Base-by-base conservation (phyloP, 2,888 invertebrate genomes). In the Latrodectus hesperus region DNA sequence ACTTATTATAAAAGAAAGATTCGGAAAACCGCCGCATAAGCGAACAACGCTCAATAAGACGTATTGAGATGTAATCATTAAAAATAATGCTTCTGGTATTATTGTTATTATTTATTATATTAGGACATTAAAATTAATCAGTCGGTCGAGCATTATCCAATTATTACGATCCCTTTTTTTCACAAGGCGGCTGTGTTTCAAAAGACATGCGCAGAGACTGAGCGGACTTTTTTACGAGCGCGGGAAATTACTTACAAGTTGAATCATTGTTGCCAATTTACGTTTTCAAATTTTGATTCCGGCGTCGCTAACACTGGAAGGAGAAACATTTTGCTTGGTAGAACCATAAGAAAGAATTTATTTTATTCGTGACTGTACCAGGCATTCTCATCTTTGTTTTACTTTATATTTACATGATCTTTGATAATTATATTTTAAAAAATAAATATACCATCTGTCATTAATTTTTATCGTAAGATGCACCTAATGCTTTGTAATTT, bases 161-260 rank as follows among this genome's bases (percentile, higher is more conserved):
- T 71, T 71, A 79, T 79, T 79, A 79, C 71, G 79, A 79, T 79
- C 71, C 71, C 79, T 79, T 79, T 79, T 79, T 79, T 60, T 71
- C 65, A 49, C 38, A 38, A 38, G 38, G 78, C 52, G n/a, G 26
- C 53, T 78, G 52, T 53, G 38, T 38, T 38, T 38, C 6, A 6
- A 38, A 38, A 38, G 38, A 38, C 38, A 38, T 38, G 38, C 38
- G 38, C 38, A 38, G 38, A 38, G 38, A 38, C 38, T 60, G 60
- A 60, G 12, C n/a, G 60, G 60, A n/a, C 12, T 10, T 60, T 12
- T 60, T 60, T 55, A 16, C n/a, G n/a, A 16, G 60, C 12, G 14
- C 60, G 60, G 60, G 60, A 60, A 16, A 60, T 60, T 16, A n/a
- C n/a, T 60, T 60, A 10, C n/a, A n/a, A 16, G 60, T 60, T 12